Evolutionary conservation across 2,797 vertebrate species (phyloP), one percentile per base, ranked within the genome.

Genomic region (Xiphophorus birchmanni): DNA sequence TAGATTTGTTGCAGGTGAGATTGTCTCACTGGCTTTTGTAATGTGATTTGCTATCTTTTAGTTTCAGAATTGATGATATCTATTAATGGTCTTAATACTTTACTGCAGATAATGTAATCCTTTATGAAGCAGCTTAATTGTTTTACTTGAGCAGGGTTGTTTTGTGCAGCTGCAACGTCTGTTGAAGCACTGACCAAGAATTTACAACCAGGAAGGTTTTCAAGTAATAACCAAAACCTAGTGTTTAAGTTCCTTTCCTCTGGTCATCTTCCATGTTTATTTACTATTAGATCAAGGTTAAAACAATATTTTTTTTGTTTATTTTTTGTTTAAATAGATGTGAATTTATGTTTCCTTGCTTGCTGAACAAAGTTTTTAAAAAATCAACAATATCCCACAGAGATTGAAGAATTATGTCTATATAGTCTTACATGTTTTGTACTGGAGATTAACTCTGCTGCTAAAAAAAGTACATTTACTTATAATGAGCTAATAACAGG

Each of bases 1-100:
- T 73, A 58, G 37, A 32, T 81, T 79, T 85, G 23, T 54, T 47
- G 48, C 32, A 72, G 40, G 81, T 87, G 63, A 48, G 13, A 6
- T 71, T 81, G 7, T 81, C 45, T 60, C 9, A 75, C 48, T 67
- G 47, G 35, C 23, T 83, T 80, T 63, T 79, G 17, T 65, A 44
- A 79, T 48, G 40, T 44, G 40, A 82, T 86, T 82, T 80, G 79
- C 76, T 83, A 79, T 79, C 75, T 82, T 37, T 60, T 75, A 47
- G 12, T 60, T 80, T 84, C 77, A 47, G 26, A 44, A 81, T 71
- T 63, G 73, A 90, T 82, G 58, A 72, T 74, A 74, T 83, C 54
- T 40, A 58, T 52, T 75, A 76, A 69, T 29, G 48, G 42, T 75
- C 26, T 79, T 77, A 48, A 79, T 77, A 12, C 18, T 65, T 65